Conservation (phyloP, 2,797 vertebrate genomes). For the Lithobates pipiens region DNA sequence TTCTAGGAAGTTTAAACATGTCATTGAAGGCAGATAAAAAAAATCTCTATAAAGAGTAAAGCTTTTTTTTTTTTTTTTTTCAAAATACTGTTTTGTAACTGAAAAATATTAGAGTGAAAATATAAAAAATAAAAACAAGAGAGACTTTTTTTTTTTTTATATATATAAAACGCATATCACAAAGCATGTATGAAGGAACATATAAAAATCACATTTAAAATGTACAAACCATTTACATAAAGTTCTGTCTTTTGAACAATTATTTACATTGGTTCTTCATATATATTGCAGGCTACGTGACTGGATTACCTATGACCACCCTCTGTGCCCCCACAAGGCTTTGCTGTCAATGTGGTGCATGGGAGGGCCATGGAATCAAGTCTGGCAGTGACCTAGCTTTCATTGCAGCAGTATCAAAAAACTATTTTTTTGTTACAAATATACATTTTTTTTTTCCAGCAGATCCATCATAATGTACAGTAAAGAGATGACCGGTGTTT, state of each 20-base stretch:
- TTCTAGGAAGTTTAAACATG: too few species aligned
- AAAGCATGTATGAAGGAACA: constrained; percentile 32
- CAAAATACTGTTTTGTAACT: too few species aligned
- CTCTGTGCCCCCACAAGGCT: not conserved
- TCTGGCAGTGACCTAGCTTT: constrained; percentile 55
- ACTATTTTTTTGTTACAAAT: too few species aligned
- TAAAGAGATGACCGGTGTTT: not conserved
- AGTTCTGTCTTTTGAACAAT: not conserved
- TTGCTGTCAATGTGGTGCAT: not conserved
- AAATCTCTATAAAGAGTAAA: too few species aligned
- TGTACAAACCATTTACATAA: constrained; percentile 47
- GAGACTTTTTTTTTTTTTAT: not conserved
- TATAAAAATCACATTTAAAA: not conserved
- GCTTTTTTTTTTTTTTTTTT: too few species aligned
- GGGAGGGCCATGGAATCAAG: not conserved
- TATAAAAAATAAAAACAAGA: not conserved
- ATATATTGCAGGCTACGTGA: constrained; percentile 41
- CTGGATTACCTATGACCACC: not conserved
- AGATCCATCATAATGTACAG: not conserved
- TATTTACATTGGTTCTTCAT: constrained; percentile 33
- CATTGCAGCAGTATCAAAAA: constrained; percentile 22
- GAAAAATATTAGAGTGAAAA: not conserved
- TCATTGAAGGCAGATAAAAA: too few species aligned
- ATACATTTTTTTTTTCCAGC: not conserved
- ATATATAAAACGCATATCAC: constrained; percentile 40